Evolutionary conservation across 2,888 invertebrate genomes (phyloP).

Genomic region (Anoncus sp.): DNA sequence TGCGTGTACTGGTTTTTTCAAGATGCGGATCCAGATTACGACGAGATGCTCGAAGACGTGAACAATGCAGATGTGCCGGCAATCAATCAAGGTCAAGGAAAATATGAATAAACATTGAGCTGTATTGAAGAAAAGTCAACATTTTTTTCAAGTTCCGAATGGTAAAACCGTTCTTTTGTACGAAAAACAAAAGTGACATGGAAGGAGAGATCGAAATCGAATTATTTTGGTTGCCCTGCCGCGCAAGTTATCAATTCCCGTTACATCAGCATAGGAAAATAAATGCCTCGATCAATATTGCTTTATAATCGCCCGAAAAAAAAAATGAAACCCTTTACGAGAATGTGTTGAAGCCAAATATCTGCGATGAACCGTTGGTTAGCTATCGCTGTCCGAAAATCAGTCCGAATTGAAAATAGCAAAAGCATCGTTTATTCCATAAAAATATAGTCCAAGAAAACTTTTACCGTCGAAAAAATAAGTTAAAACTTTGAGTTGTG

Average conservation of each 20-base stretch:
- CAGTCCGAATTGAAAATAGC: background rate
- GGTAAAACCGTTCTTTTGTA: too few relatives aligned
- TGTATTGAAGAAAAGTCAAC: background rate
- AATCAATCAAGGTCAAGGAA: slow-evolving; percentile 5
- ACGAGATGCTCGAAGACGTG: background rate
- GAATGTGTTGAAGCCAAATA: background rate
- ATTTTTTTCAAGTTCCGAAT: too few relatives aligned
- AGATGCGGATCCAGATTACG: slow-evolving; percentile 19
- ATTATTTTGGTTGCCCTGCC: too few relatives aligned
- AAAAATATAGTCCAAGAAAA: background rate
- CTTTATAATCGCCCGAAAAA: too few relatives aligned
- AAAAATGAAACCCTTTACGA: background rate
- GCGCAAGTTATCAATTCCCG: too few relatives aligned
- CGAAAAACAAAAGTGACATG: too few relatives aligned
- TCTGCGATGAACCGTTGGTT: background rate
- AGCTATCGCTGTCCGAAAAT: background rate
- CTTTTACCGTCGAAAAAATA: background rate
- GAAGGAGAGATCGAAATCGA: too few relatives aligned
- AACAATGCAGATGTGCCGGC: background rate
- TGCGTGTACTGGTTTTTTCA: background rate
- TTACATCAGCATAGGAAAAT: too few relatives aligned
- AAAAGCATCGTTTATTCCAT: too few relatives aligned
- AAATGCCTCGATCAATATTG: too few relatives aligned
- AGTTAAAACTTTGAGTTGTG: background rate
- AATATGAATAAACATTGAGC: background rate